Conservation (phyloP, 2,888 invertebrate genomes). For the Torymus texanus region DNA sequence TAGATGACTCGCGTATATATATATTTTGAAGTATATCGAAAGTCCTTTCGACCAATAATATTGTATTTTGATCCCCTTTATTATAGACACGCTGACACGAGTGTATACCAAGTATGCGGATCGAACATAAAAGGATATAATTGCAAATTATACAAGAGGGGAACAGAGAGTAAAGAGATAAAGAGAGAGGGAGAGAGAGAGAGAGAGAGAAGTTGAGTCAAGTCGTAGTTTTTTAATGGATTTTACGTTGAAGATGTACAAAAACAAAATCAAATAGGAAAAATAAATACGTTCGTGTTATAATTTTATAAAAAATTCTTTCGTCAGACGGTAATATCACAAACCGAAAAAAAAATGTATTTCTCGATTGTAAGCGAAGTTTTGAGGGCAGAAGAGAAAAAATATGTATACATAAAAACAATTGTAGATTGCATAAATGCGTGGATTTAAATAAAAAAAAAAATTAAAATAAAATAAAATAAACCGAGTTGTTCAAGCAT, state of each 20-base stretch:
- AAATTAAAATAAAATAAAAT: slow-evolving; percentile 30
- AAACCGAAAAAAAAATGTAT: not conserved
- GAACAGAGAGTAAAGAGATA: not conserved
- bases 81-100: slow-evolving; percentile 25
- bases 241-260: slow-evolving; percentile 35
- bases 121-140: slow-evolving; percentile 6
- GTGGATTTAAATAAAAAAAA: slow-evolving; percentile 24
- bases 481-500: slow-evolving; percentile 54
- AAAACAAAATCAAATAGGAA: not conserved
- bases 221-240: slow-evolving; percentile 47
- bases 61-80: slow-evolving; percentile 54
- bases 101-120: slow-evolving; percentile 10
- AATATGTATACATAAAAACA: slow-evolving; percentile 34
- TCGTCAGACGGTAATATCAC: not conserved
- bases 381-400: slow-evolving; percentile 29
- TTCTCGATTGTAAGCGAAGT: slow-evolving; percentile 14
- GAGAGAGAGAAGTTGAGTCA: slow-evolving; percentile 10
- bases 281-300: slow-evolving; percentile 32
- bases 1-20: slow-evolving; percentile 40
- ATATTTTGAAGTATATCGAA: slow-evolving; percentile 45
- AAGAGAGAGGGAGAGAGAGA: not conserved
- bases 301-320: slow-evolving; percentile 30
- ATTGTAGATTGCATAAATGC: slow-evolving; percentile 48
- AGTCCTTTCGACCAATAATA: slow-evolving; percentile 52
- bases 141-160: slow-evolving; percentile 3